phyloP scores from a whole-genome alignment of 2,888 invertebrate species.

The Drosophila dives region DNA sequence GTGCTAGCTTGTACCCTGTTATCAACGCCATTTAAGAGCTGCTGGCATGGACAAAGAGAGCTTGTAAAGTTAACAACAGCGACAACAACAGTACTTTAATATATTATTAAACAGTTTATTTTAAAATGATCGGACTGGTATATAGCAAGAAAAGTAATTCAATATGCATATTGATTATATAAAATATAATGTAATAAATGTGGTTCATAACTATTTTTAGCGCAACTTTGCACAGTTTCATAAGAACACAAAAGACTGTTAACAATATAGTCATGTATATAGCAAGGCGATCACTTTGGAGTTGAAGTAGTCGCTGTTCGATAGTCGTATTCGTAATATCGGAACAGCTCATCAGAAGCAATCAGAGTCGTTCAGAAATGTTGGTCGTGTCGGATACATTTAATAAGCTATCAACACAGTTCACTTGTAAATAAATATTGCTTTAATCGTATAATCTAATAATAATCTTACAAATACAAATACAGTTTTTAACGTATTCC shows the following conservation, averaged over 20 bases:
- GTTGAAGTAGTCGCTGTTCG: too few relatives aligned
- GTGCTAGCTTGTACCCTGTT: slow-evolving; percentile 39
- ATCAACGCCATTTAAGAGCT: slow-evolving; percentile 10
- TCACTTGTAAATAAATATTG: background rate
- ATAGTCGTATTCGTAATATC: too few relatives aligned
- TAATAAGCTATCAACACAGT: background rate
- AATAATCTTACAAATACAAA: background rate
- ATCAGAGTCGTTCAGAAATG: background rate
- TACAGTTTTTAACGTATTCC: background rate
- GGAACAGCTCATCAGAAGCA: background rate
- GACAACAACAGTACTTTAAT: background rate
- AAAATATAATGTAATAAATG: background rate
- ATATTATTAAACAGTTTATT: background rate
- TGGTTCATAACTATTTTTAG: background rate
- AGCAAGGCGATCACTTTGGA: too few relatives aligned
- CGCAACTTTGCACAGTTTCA: background rate
- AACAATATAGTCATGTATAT: too few relatives aligned
- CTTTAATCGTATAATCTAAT: background rate
- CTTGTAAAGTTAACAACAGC: background rate
- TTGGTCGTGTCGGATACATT: background rate
- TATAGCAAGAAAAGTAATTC: background rate
- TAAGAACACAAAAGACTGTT: background rate
- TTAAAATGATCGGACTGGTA: background rate
- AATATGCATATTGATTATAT: background rate
- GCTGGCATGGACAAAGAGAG: slow-evolving; percentile 18